Evolutionary conservation across 2,888 invertebrate genomes (phyloP).

Genomic region (Norana najaformis): DNA sequence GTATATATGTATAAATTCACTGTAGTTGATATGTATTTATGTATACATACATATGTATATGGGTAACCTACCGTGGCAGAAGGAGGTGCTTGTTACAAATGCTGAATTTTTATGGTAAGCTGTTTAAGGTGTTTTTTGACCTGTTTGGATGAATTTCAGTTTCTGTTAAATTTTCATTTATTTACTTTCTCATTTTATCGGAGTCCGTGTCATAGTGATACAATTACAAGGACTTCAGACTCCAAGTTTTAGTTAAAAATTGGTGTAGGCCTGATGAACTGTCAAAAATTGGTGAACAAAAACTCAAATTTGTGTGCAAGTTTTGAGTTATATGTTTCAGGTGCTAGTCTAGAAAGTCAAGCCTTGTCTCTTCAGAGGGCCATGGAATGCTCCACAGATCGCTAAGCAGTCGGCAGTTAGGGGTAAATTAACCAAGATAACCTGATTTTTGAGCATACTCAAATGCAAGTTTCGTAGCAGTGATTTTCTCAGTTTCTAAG

Average conservation of each 20-base stretch:
- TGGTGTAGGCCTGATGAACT: not conserved
- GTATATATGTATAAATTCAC: too few relatives aligned
- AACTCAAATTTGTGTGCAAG: too few relatives aligned
- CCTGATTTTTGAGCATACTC: not conserved
- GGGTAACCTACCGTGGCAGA: not conserved
- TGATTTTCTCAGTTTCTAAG: too few relatives aligned
- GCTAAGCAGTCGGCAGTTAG: not conserved
- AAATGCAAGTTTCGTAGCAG: not conserved
- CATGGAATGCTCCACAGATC: not conserved
- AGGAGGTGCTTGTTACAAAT: not conserved
- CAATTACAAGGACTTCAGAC: not conserved
- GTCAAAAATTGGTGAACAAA: not conserved
- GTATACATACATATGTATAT: not conserved
- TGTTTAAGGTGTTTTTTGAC: not conserved
- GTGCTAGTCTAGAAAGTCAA: not conserved
- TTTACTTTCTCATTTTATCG: not conserved
- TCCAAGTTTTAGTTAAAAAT: not conserved
- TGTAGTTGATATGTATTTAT: not conserved
- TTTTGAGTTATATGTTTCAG: too few relatives aligned
- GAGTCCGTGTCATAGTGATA: too few relatives aligned
- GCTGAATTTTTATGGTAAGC: not conserved
- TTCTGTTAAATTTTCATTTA: not conserved
- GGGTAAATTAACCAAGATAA: not conserved
- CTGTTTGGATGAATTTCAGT: not conserved
- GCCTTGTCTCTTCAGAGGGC: not conserved